Percentiles rank a stretch among this genome's conserved stretches.
These are phyloP conservation scores for Triops cancriformis DNA, from an alignment of 1,140 invertebrate species.

Conservation along the genomic window DNA sequence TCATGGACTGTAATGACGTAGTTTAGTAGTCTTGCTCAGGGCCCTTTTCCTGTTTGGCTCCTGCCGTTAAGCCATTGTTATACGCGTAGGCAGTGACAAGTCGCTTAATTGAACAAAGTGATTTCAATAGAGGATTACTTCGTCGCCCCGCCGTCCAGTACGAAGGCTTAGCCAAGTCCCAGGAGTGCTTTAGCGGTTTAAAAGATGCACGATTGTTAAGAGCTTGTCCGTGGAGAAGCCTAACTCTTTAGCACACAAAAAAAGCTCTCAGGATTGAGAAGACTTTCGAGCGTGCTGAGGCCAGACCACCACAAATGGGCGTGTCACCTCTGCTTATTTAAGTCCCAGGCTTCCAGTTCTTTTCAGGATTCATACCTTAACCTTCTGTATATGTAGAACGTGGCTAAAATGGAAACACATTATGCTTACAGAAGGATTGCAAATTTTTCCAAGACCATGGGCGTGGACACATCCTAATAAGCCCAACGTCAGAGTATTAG, in stretches of 20 bases:
- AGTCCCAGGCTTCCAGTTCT: neutral
- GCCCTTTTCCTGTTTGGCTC: too few relatives aligned
- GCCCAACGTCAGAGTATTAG: neutral
- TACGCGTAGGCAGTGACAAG: neutral
- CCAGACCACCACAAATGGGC: neutral
- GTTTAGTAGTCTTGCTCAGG: too few relatives aligned
- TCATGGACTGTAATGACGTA: too few relatives aligned
- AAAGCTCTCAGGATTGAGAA: neutral
- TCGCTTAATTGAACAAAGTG: neutral
- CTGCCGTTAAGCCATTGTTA: too few relatives aligned
- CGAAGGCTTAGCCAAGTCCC: neutral
- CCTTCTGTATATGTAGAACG: neutral
- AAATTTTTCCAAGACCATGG: neutral
- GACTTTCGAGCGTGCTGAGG: neutral
- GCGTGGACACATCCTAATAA: neutral
- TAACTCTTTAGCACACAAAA: neutral
- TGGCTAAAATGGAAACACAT: neutral
- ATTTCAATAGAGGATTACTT: neutral
- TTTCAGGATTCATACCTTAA: neutral
- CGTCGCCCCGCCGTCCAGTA: too few relatives aligned
- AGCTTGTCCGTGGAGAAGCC: neutral
- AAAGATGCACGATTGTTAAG: neutral
- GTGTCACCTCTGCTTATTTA: neutral
- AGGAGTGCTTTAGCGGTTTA: neutral
- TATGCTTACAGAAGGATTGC: neutral